Base-by-base conservation (phyloP, 2,113 vertebrate genomes). In the Aspiorhynchus laticeps region DNA sequence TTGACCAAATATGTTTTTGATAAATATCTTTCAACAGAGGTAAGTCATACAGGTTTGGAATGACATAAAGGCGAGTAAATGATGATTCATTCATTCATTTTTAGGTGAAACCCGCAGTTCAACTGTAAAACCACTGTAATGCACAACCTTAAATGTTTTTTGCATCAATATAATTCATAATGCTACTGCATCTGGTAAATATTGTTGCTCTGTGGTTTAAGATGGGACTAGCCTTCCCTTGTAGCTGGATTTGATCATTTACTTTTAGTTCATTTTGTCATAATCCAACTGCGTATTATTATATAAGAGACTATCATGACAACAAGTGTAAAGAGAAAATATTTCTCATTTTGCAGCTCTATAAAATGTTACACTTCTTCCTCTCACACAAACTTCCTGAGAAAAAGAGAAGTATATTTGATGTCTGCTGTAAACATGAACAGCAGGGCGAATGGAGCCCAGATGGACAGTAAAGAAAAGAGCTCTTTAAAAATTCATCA, bases 401-500 rank as follows among this genome's bases (percentile, higher is more conserved):
- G 76, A 71, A 11, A 84, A 91, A 89, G 90, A 89, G 3, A 73
- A 85, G 33, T 59, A 85, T 87, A 92, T 94, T 94, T 94, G 93
- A 95, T 93, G 93, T 93, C 86, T 74, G 79, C 88, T 91, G 92
- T 93, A 93, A 93, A 93, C 90, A 89, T 88, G 91, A 91, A 91
- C 92, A 92, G 91, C 90, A 89, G 92, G 93, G 90, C 93, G 95
- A 93, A 95, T 95, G 94, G 93, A 93, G 91, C 93, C 91, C 95
- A 95, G 95, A 95, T 95, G 95, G 94, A 95, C 92, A 93, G 93
- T 93, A 93, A 95, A 93, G 93, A 69, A 93, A 90, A 93, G 91
- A 92, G 91, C 92, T 94, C 93, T 95, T 96, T 95, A 95, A 95
- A 96, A 95, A 95, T 95, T 93, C 92, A 96, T 95, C 90, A 89